Evolutionary conservation across 1,140 invertebrate species (phyloP).

Genomic region (Megathymus violae): DNA sequence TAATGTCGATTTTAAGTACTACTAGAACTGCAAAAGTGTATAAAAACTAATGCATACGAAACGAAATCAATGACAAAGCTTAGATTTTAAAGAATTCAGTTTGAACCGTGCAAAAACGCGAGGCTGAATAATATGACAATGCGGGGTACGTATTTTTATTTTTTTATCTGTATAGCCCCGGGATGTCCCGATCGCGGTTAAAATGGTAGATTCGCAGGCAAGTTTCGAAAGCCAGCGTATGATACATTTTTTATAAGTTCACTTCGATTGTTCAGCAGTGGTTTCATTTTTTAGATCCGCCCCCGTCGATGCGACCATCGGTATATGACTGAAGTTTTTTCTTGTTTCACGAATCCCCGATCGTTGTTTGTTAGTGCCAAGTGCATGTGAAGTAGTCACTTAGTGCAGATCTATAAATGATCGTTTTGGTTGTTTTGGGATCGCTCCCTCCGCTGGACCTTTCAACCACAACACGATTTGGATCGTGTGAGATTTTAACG

Average conservation of each 20-base stretch:
- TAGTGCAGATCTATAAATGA: constrained; percentile 33
- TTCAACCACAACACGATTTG: constrained; percentile 12
- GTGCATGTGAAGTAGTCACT: constrained; percentile 53
- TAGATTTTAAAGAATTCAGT: constrained; percentile 7
- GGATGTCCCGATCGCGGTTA: constrained; percentile 78
- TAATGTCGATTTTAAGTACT: not conserved
- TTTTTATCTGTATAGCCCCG: constrained; percentile 59
- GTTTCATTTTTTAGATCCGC: constrained; percentile 60
- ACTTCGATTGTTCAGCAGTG: constrained; percentile 80
- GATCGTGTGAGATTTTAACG: not conserved
- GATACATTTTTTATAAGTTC: constrained; percentile 82
- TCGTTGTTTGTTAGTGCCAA: constrained; percentile 64
- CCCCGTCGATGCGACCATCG: constrained; percentile 70
- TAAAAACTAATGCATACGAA: not conserved
- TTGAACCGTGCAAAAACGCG: constrained; percentile 14
- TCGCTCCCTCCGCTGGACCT: constrained; percentile 10
- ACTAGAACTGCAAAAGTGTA: not conserved
- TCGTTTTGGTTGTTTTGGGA: constrained; percentile 19
- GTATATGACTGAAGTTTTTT: constrained; percentile 68
- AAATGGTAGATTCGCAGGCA: constrained; percentile 73
- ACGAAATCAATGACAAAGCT: constrained; percentile 7
- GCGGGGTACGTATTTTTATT: constrained; percentile 37
- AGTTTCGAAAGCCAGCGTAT: constrained; percentile 75
- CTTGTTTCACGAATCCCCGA: constrained; percentile 56
- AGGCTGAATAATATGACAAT: constrained; percentile 22